Evolutionary conservation across 2,888 invertebrate species (phyloP).

Genomic region (Eucera pruinosa): DNA sequence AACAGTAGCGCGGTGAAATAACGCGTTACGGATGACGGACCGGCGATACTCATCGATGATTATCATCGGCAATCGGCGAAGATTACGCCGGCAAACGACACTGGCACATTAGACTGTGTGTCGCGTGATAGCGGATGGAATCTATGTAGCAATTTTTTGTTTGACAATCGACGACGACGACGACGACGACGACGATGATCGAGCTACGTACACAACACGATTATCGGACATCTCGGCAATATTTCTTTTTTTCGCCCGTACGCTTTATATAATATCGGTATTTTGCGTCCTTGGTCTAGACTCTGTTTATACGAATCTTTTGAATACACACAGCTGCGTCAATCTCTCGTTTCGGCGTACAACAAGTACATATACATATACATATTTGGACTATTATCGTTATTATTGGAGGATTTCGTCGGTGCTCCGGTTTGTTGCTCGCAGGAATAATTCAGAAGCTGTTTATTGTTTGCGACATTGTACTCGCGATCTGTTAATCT

Average conservation of each 20-base stretch:
- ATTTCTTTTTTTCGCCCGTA: slow-evolving; percentile 5
- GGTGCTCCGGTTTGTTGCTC: not conserved
- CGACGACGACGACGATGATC: too few species aligned
- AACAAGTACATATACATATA: too few species aligned
- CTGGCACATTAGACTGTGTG: slow-evolving; percentile 36
- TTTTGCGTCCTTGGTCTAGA: slow-evolving; percentile 29
- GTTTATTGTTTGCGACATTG: not conserved
- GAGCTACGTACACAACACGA: slow-evolving; percentile 8
- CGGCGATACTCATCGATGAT: too few species aligned
- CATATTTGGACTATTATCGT: not conserved
- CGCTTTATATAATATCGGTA: slow-evolving; percentile 8
- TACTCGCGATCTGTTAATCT: not conserved
- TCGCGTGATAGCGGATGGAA: slow-evolving; percentile 41
- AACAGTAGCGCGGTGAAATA: not conserved
- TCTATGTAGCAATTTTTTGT: slow-evolving; percentile 19
- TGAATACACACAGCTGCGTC: not conserved
- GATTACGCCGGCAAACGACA: not conserved
- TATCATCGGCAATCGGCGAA: too few species aligned
- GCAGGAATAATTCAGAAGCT: not conserved
- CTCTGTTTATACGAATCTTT: slow-evolving; percentile 32
- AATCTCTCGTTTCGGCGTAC: not conserved
- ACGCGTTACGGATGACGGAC: slow-evolving; percentile 2
- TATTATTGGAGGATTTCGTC: not conserved
- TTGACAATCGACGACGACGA: too few species aligned
- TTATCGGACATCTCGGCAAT: slow-evolving; percentile 42